phyloP scores from a whole-genome alignment of 2,113 vertebrate genomes.

The Perca flavescens region DNA sequence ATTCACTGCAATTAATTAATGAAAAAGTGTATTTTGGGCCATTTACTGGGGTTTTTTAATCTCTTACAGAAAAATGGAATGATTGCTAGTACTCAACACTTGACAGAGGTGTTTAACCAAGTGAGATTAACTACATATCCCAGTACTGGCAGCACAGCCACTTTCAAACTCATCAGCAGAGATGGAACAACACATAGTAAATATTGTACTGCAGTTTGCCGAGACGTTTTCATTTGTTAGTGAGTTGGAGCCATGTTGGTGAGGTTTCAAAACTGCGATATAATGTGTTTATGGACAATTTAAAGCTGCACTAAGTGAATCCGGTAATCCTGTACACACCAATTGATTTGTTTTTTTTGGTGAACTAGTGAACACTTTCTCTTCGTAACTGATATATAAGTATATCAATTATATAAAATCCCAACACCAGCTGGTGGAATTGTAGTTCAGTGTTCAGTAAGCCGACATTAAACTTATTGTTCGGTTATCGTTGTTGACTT shows the following conservation, averaged over 20 bases:
- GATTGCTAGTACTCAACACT: background rate
- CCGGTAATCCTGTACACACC: background rate
- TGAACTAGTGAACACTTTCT: background rate
- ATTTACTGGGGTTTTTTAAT: background rate
- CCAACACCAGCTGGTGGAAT: no score
- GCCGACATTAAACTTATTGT: background rate
- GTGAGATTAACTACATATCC: background rate
- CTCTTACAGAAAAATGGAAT: background rate
- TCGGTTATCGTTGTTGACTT: background rate
- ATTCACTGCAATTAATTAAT: background rate
- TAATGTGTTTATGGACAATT: background rate
- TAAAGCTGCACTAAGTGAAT: background rate
- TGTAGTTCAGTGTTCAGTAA: background rate
- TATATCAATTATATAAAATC: background rate
- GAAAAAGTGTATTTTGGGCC: background rate
- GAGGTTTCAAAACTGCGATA: background rate
- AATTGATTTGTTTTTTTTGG: background rate
- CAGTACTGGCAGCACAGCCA: background rate
- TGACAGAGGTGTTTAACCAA: background rate
- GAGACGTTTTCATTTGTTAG: background rate
- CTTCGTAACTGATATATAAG: background rate
- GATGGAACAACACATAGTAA: constrained; percentile 15
- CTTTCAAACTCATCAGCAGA: background rate
- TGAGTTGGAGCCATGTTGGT: background rate
- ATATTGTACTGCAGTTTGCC: constrained; percentile 1